Evolutionary conservation across 2,797 vertebrate species (phyloP), one percentile per base, ranked within the genome.

Genomic region (Ctenosaura bakeri): DNA sequence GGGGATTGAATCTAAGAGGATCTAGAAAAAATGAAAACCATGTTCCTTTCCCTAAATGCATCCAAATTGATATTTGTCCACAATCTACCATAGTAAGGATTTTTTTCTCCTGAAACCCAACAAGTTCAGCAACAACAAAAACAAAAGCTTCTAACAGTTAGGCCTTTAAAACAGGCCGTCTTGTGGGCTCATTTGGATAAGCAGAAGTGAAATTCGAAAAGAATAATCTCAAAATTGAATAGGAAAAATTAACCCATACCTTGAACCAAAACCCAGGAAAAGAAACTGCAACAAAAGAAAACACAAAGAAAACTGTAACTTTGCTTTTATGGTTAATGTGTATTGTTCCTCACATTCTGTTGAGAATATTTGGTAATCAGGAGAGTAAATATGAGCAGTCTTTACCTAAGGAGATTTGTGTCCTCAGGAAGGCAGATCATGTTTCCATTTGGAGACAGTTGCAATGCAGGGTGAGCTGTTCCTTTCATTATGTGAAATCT

Each of bases 391-490:
- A 0, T 26, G 81, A 4, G 13, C 54, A 32, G 54, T 92, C 97
- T 98, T 97, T 92, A 99, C 98, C 95, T 96, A 14, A 94, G 95
- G 88, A 97, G 96, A 90, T 96, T 90, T 59, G 92, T 94, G 91
- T 96, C 97, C 92, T 97, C 97, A 0, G 95, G 90, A 92, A 98
- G 98, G 94, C 94, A 94, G 92, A 99, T 94, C 42, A 97, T 96
- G 1, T 96, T 98, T 90, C 96, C 97, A 87, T 98, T 96, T 4
- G 95, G 95, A 12, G 98, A 98, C 90, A 99, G 97, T 90, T 98
- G 97, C 92, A 99, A 95, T 89, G 96, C 94, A 0, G 98, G 97
- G 90, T 99, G 98, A 91, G 98, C 98, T 2, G 98, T 98, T 88
- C 96, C 95, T 42, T 96, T 97, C 94, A 98, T 92, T 89, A 99